A percentile compares a stretch with the other conserved stretches of the same genome.
Evolutionary conservation across 2,888 invertebrate species (phyloP).

Genomic region (Zygothrica quintamaculata): DNA sequence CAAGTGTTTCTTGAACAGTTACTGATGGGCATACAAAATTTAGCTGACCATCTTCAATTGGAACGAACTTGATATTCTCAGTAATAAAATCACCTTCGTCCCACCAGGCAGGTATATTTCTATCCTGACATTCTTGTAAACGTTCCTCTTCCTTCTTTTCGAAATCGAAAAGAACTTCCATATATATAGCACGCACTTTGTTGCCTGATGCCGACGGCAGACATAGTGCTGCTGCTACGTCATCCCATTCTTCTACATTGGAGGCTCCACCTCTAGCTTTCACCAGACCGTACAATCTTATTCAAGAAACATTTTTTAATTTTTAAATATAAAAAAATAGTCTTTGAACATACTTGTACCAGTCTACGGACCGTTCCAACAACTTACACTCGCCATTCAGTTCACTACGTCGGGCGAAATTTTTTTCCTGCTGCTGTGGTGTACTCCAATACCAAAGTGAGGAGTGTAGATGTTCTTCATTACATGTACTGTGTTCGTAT

Average conservation of each 20-base stretch:
- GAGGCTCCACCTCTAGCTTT: slow-evolving; percentile 36
- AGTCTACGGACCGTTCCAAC: slow-evolving; percentile 25
- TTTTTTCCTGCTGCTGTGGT: slow-evolving; percentile 40
- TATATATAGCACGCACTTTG: slow-evolving; percentile 30
- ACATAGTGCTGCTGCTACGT: slow-evolving; percentile 37
- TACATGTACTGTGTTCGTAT: too few species aligned
- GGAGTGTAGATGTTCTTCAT: background rate
- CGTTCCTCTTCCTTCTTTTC: slow-evolving; percentile 36
- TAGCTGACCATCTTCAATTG: background rate
- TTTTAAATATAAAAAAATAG: too few species aligned
- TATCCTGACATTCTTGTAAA: slow-evolving; percentile 7
- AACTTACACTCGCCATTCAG: slow-evolving; percentile 23
- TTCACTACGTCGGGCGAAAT: slow-evolving; percentile 32
- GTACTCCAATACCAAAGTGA: slow-evolving; percentile 44
- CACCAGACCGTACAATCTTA: slow-evolving; percentile 36
- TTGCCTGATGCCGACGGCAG: slow-evolving; percentile 25
- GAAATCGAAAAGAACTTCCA: slow-evolving; percentile 34
- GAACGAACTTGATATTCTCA: background rate
- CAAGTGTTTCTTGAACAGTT: slow-evolving; percentile 22
- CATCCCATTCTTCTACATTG: slow-evolving; percentile 42
- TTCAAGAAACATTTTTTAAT: background rate
- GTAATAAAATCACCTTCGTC: slow-evolving; percentile 40
- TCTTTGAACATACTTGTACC: slow-evolving; percentile 31
- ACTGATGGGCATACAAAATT: background rate
- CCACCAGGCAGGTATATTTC: slow-evolving; percentile 39